A percentile compares a stretch with the other conserved stretches of the same genome.
Evolutionary conservation across 2,113 vertebrate genomes (phyloP).

Genomic region (Callorhinus ursinus): DNA sequence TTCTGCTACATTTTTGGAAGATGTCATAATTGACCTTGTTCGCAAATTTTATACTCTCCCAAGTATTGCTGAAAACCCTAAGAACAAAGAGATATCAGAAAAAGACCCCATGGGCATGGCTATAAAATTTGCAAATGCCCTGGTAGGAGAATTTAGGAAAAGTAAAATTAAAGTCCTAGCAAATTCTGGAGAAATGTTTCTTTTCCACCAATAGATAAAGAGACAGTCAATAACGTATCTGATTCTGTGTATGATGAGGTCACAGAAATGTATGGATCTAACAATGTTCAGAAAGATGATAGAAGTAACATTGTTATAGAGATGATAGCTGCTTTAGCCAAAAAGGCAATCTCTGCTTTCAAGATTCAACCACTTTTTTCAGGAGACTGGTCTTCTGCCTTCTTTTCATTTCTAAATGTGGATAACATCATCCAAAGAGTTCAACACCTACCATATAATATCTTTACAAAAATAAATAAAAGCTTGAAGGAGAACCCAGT

Average conservation of each 20-base stretch:
- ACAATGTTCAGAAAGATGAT: background rate
- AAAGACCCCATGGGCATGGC: background rate
- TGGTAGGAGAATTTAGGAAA: constrained; percentile 52
- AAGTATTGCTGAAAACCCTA: constrained; percentile 1
- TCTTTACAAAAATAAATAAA: background rate
- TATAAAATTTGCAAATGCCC: constrained; percentile 52
- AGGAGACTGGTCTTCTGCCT: constrained; percentile 5
- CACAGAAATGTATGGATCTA: constrained; percentile 32
- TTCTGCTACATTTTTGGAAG: constrained; percentile 56
- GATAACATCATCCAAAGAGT: constrained; percentile 43
- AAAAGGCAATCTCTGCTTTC: constrained; percentile 56
- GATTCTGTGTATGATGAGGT: constrained; percentile 41
- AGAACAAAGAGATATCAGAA: constrained; percentile 32
- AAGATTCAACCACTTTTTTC: constrained; percentile 48
- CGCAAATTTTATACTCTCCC: constrained; percentile 25
- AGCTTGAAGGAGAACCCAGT: background rate
- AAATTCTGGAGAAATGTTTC: constrained; percentile 53
- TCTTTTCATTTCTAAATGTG: constrained; percentile 29
- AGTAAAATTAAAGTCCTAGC: constrained; percentile 55
- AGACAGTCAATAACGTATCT: constrained; percentile 33
- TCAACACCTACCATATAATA: background rate
- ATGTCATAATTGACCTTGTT: constrained; percentile 49
- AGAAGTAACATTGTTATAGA: background rate
- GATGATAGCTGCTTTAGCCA: constrained; percentile 20
- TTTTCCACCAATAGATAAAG: constrained; percentile 40